Base-by-base conservation (phyloP, 2,113 vertebrate species). In the Centrocercus urophasianus region DNA sequence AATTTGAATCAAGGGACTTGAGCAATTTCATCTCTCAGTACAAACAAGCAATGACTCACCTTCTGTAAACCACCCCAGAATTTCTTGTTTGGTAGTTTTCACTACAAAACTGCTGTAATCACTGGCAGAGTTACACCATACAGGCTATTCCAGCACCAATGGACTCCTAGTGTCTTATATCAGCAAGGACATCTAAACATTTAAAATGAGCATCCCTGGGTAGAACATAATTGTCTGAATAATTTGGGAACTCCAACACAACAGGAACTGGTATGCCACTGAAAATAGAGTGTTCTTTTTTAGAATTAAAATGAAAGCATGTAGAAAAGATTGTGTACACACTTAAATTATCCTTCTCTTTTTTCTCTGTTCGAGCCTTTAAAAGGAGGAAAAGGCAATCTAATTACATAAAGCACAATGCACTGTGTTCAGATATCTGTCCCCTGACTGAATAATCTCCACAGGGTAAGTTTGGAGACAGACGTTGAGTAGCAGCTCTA, bases 1-100 rank as follows among this genome's bases (percentile, higher is more conserved):
- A 78, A 75, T 10, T 61, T 86, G 73, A 74, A 67, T 43, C 76
- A 52, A 93, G 80, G 20, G 19, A 86, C 47, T 84, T 83, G 3
- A 86, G 64, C 8, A 83, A 74, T 66, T 91, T 56, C 45, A 48
- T 42, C 27, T 83, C 66, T 74, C 50, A 40, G 17, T 64, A 57
- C 42, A n/a, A 71, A 57, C 57, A 82, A 67, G 45, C 75, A 83
- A 6, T 40, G 54, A 45, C 82, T 73, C 77, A 85, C 30, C 34
- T 86, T 45, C 61, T 36, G 61, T 2, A 56, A 65, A 87, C 77
- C 13, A 81, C 69, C 67, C 43, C 30, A 90, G 56, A 30, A 70
- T 92, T 80, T 90, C 73, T 54, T 52, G 32, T 40, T 67, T 48
- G 88, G 14, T 65, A 85, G 52, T 90, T 89, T 90, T 85, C 69